Conservation (phyloP, 2,113 vertebrate species). For the Cyanistes caeruleus region DNA sequence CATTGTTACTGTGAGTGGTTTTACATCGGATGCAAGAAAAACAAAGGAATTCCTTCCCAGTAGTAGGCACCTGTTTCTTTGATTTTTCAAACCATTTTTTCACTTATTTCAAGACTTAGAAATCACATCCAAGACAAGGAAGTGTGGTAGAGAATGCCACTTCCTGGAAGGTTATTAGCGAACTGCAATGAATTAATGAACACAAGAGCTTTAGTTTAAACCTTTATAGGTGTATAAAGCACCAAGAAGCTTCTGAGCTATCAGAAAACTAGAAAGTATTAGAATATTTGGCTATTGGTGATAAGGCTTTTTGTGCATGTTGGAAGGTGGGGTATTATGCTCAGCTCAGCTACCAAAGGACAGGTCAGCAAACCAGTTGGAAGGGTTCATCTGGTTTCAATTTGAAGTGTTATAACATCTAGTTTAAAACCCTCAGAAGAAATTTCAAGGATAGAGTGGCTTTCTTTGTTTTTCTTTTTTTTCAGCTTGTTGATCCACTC, state of each 20-base stretch:
- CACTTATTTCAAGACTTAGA: neutral
- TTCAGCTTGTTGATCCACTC: neutral
- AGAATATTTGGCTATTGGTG: neutral
- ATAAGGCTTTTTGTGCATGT: neutral
- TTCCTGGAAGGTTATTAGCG: neutral
- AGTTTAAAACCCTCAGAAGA: neutral
- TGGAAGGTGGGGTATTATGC: neutral
- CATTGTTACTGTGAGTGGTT: neutral
- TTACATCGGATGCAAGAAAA: neutral
- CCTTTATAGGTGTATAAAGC: neutral
- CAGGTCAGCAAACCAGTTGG: neutral
- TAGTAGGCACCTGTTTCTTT: neutral
- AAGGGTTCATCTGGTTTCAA: neutral
- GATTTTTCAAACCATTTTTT: neutral
- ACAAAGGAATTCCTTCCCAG: neutral
- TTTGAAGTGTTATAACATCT: neutral
- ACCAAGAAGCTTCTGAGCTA: neutral
- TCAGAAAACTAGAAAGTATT: neutral
- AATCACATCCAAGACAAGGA: neutral
- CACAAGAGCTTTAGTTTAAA: neutral
- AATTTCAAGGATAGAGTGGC: neutral
- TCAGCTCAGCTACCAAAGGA: neutral
- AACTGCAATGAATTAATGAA: neutral
- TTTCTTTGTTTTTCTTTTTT: neutral
- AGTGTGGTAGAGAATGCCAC: neutral